A percentile compares a stretch with the other conserved stretches of the same genome.
These are phyloP conservation scores for Poeciliopsis prolifica DNA, from an alignment of 2,113 vertebrate genomes.

Conservation along the genomic window DNA sequence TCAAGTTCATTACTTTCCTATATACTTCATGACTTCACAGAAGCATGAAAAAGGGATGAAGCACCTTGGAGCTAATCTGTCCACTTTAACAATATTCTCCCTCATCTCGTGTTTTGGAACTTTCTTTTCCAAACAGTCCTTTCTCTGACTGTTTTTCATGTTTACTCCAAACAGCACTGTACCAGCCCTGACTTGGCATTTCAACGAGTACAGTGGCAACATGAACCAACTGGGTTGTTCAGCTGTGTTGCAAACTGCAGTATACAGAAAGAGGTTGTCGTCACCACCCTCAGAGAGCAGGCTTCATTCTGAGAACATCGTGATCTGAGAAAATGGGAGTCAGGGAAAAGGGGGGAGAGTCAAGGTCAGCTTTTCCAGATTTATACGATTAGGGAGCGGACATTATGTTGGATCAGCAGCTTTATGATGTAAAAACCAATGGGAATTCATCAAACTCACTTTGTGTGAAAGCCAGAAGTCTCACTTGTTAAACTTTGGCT, in stretches of 20 bases:
- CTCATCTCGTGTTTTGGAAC: constrained; percentile 69
- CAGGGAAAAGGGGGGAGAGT: neutral
- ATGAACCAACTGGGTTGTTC: constrained; percentile 46
- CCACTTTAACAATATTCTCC: constrained; percentile 19
- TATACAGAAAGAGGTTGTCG: neutral
- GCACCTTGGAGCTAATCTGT: constrained; percentile 2
- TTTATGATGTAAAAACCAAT: neutral
- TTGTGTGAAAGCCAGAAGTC: neutral
- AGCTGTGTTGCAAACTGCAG: neutral
- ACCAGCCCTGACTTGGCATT: constrained; percentile 58
- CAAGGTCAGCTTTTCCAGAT: constrained; percentile 5
- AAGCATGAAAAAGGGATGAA: neutral
- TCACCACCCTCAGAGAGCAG: constrained; percentile 18
- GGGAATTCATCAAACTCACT: neutral
- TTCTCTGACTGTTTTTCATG: constrained; percentile 52
- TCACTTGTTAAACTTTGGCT: neutral
- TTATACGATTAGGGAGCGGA: neutral
- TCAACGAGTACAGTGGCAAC: constrained; percentile 55
- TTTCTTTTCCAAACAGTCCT: constrained; percentile 34
- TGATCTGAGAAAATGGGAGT: neutral
- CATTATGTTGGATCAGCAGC: no score
- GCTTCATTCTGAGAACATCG: constrained; percentile 28
- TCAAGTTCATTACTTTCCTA: neutral
- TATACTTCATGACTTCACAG: constrained; percentile 25
- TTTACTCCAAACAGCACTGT: constrained; percentile 78